Percentiles rank a stretch among this genome's conserved stretches.
Evolutionary conservation across 2,888 invertebrate genomes (phyloP).

Genomic region (Cheilosia scutellata): DNA sequence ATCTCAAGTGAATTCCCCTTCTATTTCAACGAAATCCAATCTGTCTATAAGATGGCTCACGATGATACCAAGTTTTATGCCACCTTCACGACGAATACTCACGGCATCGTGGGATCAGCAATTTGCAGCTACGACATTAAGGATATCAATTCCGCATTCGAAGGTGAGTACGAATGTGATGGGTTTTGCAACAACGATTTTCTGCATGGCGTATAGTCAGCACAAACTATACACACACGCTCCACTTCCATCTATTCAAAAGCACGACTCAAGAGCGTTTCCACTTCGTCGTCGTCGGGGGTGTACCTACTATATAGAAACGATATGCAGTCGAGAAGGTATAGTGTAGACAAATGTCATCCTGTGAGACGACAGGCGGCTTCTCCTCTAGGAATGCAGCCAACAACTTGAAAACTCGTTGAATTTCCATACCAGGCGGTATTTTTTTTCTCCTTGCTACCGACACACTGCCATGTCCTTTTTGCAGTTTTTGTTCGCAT

Average conservation of each 20-base stretch:
- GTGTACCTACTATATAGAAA: conserved; percentile 19
- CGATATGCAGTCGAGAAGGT: conserved; percentile 49
- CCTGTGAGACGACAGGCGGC: conserved; percentile 42
- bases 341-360: conserved; percentile 58
- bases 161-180: conserved; percentile 87
- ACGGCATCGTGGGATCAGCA: conserved; percentile 97
- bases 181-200: conserved; percentile 11
- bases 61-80: conserved; percentile 97
- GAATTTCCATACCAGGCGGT: conserved; percentile 45
- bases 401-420: conserved; percentile 72
- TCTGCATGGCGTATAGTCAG: conserved; percentile 26
- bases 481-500: conserved; percentile 34
- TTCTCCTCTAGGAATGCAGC: conserved; percentile 58
- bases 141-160: conserved; percentile 96
- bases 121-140: conserved; percentile 97
- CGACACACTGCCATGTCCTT: conserved; percentile 35
- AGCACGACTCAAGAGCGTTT: conserved; percentile 17
- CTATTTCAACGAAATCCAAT: conserved; percentile 99
- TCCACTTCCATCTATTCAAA: background rate
- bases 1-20: conserved; percentile 99
- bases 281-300: background rate
- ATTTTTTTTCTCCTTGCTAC: conserved; percentile 6
- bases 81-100: conserved; percentile 97
- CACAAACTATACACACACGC: background rate
- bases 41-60: conserved; percentile 96